Conservation (phyloP, 2,888 invertebrate genomes). For the Latrodectus elegans region DNA sequence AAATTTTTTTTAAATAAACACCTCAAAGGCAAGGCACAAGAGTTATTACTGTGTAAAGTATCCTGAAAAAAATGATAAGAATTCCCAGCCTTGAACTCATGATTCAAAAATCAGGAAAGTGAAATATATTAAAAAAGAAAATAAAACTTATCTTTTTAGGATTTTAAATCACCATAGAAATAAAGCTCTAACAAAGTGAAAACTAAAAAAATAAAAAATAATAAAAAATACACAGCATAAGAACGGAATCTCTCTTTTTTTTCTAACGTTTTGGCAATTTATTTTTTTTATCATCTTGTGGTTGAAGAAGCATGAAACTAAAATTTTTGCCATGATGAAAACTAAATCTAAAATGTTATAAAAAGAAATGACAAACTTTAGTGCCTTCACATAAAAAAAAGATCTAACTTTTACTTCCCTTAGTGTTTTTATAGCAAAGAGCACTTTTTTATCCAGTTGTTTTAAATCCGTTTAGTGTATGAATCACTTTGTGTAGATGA, state of each 20-base stretch:
- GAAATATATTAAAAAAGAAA: conserved; percentile 16
- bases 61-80: conserved; percentile 40
- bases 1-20: too few species aligned
- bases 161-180: conserved; percentile 43
- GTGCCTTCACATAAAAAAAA: background rate
- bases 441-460: too few species aligned
- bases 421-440: too few species aligned
- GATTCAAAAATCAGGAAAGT: conserved; percentile 36
- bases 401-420: background rate
- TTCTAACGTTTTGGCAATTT: conserved; percentile 20
- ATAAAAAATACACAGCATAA: conserved; percentile 14
- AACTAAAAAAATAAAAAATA: background rate
- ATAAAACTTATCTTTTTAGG: conserved; percentile 45
- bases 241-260: conserved; percentile 16
- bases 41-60: conserved; percentile 40
- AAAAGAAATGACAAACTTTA: conserved; percentile 45
- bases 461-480: too few species aligned
- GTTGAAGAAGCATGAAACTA: conserved; percentile 47
- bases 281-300: conserved; percentile 49
- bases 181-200: conserved; percentile 12
- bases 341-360: conserved; percentile 51
- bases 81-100: conserved; percentile 12
- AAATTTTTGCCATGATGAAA: conserved; percentile 60
- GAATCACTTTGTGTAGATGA: too few species aligned
- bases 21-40: conserved; percentile 12